Evolutionary conservation across 2,113 vertebrate genomes (phyloP), one percentile per base, ranked within the genome.

Genomic region (Myrmecobius fasciatus): DNA sequence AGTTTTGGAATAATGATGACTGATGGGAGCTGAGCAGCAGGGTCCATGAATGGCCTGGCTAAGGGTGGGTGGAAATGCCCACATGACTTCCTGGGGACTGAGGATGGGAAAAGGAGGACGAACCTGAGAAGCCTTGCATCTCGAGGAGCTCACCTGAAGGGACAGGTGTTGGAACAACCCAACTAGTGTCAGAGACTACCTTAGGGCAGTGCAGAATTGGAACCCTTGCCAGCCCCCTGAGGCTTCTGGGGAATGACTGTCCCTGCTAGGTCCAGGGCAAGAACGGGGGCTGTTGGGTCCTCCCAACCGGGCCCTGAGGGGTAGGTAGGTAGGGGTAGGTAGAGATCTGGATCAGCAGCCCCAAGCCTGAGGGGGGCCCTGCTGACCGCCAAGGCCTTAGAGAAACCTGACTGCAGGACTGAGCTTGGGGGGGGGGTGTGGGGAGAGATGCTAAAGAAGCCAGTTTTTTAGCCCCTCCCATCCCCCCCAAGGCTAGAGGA

Each of bases 401-500:
- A n/a, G 31, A 83, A 43, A 20, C 20, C 20, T 3, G 67, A 24
- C 49, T 51, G 9, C 49, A 10, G 1, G 96, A 96, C 83, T 92
- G 75, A n/a, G 89, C 1, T 8, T 24, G n/a, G 67, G n/a, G 31
- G n/a, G 67, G n/a, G 31, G 67, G 3, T 67, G n/a, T 83, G 36
- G n/a, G n/a, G n/a, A 83, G n/a, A 7, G 1, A 83, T 43, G 67
- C 67, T 43, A 43, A 43, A n/a, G 67, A 83, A 43, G n/a, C 67
- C 53, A 92, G 89, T 94, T 53, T 92, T 48, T 67, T 51, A 91
- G 90, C 89, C 91, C 52, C 90, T 88, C 91, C 89, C n/a, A 46
- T n/a, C n/a, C 93, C 56, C 5, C 36, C 92, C 94, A 90, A 96
- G 94, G 89, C 93, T 89, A 60, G 96, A 97, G 96, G 97, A 97